Base-by-base conservation (phyloP, 2,113 vertebrate species). In the Lepus europaeus region DNA sequence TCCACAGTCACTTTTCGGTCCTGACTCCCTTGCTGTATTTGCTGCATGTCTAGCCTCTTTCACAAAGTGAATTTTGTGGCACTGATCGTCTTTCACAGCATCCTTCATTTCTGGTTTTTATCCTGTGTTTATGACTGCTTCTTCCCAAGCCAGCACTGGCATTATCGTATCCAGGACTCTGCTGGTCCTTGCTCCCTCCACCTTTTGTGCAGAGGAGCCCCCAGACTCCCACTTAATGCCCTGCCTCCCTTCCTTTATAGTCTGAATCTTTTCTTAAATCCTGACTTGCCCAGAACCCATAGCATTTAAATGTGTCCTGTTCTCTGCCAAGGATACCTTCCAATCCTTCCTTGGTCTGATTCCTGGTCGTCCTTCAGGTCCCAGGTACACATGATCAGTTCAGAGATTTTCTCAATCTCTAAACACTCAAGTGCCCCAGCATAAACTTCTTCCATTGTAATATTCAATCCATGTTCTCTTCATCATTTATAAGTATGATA, bases 201-300 rank as follows among this genome's bases (percentile, higher is more conserved):
- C 2, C 10, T 31, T 3, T 1, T 4, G 3, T 9, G 27, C 9
- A 77, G 33, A 61, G 61, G 8, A 51, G 0, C 0, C 12, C 29
- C 6, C 4, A 1, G 17, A 25, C 6, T 31, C 31, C 36, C 20
- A 6, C 5, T 4, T 33, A 29, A 19, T 2, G 3, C 14, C 45
- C 69, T 17, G 53, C 22, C 17, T 25, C 29, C 3, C 16, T 3
- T 33, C 59, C 2, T 29, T 31, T 61, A 6, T 13, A 1, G 23
- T 66, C 64, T 68, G 51, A 74, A 80, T 4, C 45, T 25, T 31
- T 25, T 39, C 4, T 27, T 53, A 6, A 4, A 6, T 70, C n/a
- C n/a, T 10, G 33, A 51, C 53, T 12, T 27, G 17, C 23, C 82
- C 56, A 39, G 6, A 73, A 27, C 33, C 31, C 19, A 3, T 14